These are phyloP conservation scores for Rhombomys opimus DNA, from an alignment of 2,113 vertebrate genomes.

Conservation along the genomic window DNA sequence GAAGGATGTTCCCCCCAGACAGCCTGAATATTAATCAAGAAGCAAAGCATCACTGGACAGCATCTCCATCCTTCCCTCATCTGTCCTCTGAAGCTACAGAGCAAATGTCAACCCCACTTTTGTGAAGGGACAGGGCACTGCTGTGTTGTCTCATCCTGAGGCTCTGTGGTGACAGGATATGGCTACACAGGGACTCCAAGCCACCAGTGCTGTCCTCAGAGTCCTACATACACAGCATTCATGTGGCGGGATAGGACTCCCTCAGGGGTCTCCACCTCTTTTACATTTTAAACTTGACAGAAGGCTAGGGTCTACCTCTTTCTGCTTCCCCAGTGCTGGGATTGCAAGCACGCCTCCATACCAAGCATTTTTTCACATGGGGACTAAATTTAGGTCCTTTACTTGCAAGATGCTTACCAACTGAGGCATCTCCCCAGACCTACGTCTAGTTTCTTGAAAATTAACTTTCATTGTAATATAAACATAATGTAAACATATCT, in stretches of 20 bases:
- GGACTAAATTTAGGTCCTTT: background rate
- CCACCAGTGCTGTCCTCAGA: background rate
- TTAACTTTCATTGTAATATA: background rate
- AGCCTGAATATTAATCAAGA: background rate
- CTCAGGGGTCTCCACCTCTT: background rate
- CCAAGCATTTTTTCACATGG: background rate
- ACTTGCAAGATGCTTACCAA: background rate
- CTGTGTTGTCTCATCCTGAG: background rate
- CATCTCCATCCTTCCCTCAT: background rate
- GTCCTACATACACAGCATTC: background rate
- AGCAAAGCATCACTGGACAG: background rate
- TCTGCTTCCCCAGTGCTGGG: background rate
- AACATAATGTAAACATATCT: background rate
- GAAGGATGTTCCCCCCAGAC: constrained; percentile 5
- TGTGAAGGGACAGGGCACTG: background rate
- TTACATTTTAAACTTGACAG: background rate
- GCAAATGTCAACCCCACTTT: constrained; percentile 5
- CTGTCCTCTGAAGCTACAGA: background rate
- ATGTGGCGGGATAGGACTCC: too few relatives aligned
- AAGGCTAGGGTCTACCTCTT: background rate
- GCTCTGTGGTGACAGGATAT: background rate
- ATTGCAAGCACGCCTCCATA: background rate
- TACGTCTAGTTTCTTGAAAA: background rate
- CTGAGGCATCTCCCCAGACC: background rate
- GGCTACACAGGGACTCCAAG: background rate